A percentile compares a stretch with the other conserved stretches of the same genome.
phyloP scores from a whole-genome alignment of 2,888 invertebrate species.

The Sericinus montela region DNA sequence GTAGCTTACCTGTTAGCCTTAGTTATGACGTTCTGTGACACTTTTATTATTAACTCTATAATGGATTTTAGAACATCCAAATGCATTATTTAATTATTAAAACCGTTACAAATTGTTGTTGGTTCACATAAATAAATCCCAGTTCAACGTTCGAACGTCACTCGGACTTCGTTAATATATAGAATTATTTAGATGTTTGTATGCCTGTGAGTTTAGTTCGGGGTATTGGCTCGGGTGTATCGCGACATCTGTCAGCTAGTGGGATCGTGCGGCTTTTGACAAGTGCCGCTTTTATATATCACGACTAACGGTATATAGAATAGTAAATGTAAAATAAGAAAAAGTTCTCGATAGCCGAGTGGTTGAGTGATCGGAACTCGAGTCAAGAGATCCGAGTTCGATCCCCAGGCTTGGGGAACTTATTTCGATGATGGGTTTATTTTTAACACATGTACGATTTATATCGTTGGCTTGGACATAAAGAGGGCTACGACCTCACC shows the following conservation, averaged over 20 bases:
- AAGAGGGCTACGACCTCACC: too few species aligned
- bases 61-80: not conserved
- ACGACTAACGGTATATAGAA: too few species aligned
- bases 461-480: too few species aligned
- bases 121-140: slow-evolving; percentile 9
- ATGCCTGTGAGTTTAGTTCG: slow-evolving; percentile 17
- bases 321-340: too few species aligned
- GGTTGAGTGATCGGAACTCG: too few species aligned
- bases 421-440: too few species aligned
- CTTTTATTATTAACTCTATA: slow-evolving; percentile 2
- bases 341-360: too few species aligned
- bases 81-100: slow-evolving; percentile 8
- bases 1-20: not conserved
- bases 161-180: slow-evolving; percentile 16
- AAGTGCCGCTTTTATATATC: slow-evolving; percentile 17
- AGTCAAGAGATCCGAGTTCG: too few species aligned
- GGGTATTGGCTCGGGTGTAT: slow-evolving; percentile 14
- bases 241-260: slow-evolving; percentile 32
- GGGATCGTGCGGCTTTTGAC: slow-evolving; percentile 22
- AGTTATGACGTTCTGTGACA: not conserved
- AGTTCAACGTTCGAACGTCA: not conserved
- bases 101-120: slow-evolving; percentile 1
- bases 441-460: too few species aligned
- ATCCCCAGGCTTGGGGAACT: too few species aligned
- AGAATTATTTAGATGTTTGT: slow-evolving; percentile 20